Evolutionary conservation across 2,113 vertebrate genomes (phyloP).

Genomic region (Gymnorhina tibicen): DNA sequence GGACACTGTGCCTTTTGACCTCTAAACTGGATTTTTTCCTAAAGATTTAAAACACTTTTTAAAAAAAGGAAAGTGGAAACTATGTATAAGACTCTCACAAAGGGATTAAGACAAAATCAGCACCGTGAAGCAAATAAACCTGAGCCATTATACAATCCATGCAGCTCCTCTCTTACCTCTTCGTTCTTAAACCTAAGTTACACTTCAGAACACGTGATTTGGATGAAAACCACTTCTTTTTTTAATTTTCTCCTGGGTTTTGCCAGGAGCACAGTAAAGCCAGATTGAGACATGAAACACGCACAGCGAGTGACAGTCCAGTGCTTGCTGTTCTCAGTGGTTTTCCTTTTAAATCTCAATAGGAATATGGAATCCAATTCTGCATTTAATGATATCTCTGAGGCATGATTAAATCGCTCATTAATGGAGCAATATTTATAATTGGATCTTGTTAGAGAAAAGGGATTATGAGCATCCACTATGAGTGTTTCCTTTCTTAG

Average conservation of each 20-base stretch:
- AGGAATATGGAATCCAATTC: not conserved
- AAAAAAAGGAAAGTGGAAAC: not conserved
- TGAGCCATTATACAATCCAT: not conserved
- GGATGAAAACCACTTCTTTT: not conserved
- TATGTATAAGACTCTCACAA: not conserved
- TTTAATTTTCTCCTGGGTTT: not conserved
- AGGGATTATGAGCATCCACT: not conserved
- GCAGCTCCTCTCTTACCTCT: not conserved
- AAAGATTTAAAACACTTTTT: not conserved
- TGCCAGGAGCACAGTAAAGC: not conserved
- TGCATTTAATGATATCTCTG: constrained; percentile 11
- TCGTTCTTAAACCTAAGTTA: not conserved
- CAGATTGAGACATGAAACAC: not conserved
- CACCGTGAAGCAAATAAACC: accelerated
- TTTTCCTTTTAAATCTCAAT: not conserved
- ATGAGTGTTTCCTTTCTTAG: not conserved
- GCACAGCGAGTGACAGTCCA: not conserved
- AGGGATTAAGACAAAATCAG: not conserved
- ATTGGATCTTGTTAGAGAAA: not conserved
- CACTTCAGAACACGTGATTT: not conserved
- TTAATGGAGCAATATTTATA: not conserved
- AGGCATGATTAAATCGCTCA: not conserved
- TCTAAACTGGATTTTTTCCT: not conserved
- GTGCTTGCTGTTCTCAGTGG: not conserved
- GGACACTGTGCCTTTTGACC: not conserved